phyloP scores from a whole-genome alignment of 2,797 vertebrate genomes.

The Rachycentron canadum region DNA sequence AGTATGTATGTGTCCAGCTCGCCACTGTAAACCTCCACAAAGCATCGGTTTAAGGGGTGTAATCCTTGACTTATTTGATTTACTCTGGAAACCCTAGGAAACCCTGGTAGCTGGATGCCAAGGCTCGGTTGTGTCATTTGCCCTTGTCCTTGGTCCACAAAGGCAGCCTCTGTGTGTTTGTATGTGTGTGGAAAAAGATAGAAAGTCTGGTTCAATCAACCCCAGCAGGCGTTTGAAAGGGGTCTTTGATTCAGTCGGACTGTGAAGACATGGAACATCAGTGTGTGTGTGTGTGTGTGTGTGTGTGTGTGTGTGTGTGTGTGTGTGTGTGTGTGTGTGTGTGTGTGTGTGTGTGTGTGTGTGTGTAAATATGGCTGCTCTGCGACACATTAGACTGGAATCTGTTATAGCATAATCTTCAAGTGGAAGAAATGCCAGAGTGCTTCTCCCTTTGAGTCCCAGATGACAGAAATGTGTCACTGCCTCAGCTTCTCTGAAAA shows the following conservation, averaged over 20 bases:
- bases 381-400: slow-evolving; percentile 54
- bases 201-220: slow-evolving; percentile 52
- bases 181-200: slow-evolving; percentile 40
- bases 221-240: slow-evolving; percentile 63
- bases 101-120: slow-evolving; percentile 37
- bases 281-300: slow-evolving; percentile 44
- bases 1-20: neutral
- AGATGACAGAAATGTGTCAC: slow-evolving; percentile 16
- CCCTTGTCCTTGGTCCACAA: slow-evolving; percentile 61
- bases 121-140: slow-evolving; percentile 54
- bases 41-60: slow-evolving; percentile 23
- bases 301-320: slow-evolving; percentile 38
- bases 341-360: slow-evolving; percentile 25
- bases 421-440: slow-evolving; percentile 45
- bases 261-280: slow-evolving; percentile 66
- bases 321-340: slow-evolving; percentile 30
- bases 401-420: slow-evolving; percentile 46
- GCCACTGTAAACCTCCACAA: slow-evolving; percentile 12
- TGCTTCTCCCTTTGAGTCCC: slow-evolving; percentile 4
- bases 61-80: slow-evolving; percentile 40
- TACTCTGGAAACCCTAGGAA: slow-evolving; percentile 46
- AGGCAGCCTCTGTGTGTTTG: slow-evolving; percentile 56
- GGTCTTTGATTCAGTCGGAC: slow-evolving; percentile 63
- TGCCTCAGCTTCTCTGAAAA: slow-evolving; percentile 11
- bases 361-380: slow-evolving; percentile 47